Evolutionary conservation across 2,797 vertebrate genomes (phyloP).

Genomic region (Botia kubotai): DNA sequence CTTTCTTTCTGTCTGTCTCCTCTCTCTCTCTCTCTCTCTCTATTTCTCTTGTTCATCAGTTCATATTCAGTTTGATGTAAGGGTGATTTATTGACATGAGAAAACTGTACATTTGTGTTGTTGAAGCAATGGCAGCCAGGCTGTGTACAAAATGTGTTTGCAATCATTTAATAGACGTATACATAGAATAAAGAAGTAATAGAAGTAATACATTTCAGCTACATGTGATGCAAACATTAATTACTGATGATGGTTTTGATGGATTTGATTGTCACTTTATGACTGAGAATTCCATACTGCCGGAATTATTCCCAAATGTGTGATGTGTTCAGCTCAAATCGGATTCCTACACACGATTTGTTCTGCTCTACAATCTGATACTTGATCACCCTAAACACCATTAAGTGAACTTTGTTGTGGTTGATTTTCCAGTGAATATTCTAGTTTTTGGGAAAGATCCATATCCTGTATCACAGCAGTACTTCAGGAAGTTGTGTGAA

Average conservation of each 20-base stretch:
- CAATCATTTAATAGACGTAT: too few relatives aligned
- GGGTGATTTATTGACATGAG: too few relatives aligned
- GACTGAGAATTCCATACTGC: conserved; percentile 22
- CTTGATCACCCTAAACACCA: not conserved
- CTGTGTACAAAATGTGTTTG: too few relatives aligned
- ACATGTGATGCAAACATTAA: too few relatives aligned
- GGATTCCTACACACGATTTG: conserved; percentile 26
- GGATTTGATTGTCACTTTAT: conserved; percentile 17
- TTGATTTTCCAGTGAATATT: not conserved
- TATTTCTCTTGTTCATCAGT: not conserved
- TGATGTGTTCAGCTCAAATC: not conserved
- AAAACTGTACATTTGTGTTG: too few relatives aligned
- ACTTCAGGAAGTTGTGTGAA: conserved; percentile 15
- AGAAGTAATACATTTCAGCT: too few relatives aligned
- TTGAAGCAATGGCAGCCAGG: too few relatives aligned
- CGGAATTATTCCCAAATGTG: conserved; percentile 15
- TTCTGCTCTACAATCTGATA: conserved; percentile 1
- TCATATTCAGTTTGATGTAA: not conserved
- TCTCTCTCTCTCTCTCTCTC: not conserved
- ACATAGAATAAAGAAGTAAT: too few relatives aligned
- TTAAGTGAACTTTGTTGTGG: not conserved
- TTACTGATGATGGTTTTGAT: too few relatives aligned
- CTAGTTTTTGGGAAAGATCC: not conserved
- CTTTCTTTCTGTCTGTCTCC: too few relatives aligned
- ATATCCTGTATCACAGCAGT: conserved; percentile 1